Evolutionary conservation across 2,888 invertebrate genomes (phyloP).

Genomic region (Sminthurinus aureus): DNA sequence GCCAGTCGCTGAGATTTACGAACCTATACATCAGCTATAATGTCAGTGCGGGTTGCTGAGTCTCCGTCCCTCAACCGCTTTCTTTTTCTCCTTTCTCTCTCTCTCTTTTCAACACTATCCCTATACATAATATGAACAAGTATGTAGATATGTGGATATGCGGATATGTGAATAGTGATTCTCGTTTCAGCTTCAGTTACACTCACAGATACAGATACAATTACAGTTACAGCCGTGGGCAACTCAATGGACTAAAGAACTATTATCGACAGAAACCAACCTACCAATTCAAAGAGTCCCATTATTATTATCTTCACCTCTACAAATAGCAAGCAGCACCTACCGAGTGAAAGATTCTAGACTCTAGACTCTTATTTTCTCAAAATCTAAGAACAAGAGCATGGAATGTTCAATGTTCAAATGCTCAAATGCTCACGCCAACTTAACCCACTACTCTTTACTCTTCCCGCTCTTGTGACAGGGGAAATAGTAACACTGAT

Average conservation of each 20-base stretch:
- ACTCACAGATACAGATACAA: neutral
- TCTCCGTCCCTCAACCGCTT: slow-evolving; percentile 53
- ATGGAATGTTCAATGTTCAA: neutral
- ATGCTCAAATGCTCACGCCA: neutral
- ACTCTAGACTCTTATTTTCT: neutral
- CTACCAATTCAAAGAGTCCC: slow-evolving; percentile 58
- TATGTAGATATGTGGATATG: no score
- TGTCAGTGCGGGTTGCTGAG: slow-evolving; percentile 61
- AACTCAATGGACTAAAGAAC: slow-evolving; percentile 58
- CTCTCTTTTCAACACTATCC: slow-evolving; percentile 18
- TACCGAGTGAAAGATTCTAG: neutral
- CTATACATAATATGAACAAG: no score
- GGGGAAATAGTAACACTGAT: neutral
- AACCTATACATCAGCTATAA: slow-evolving; percentile 60
- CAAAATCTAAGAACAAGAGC: slow-evolving; percentile 7
- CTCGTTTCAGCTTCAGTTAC: neutral
- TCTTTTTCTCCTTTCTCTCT: neutral
- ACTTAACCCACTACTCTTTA: neutral
- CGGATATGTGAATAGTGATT: no score
- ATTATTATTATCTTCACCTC: slow-evolving; percentile 59
- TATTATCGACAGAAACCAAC: slow-evolving; percentile 59
- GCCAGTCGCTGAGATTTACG: slow-evolving; percentile 60
- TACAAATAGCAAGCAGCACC: slow-evolving; percentile 44
- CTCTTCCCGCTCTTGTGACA: neutral
- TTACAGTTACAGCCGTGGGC: slow-evolving; percentile 52